Percentiles rank a stretch among this genome's conserved stretches.
Conservation (phyloP, 1,140 invertebrate genomes). For the Bombus confusus region DNA sequence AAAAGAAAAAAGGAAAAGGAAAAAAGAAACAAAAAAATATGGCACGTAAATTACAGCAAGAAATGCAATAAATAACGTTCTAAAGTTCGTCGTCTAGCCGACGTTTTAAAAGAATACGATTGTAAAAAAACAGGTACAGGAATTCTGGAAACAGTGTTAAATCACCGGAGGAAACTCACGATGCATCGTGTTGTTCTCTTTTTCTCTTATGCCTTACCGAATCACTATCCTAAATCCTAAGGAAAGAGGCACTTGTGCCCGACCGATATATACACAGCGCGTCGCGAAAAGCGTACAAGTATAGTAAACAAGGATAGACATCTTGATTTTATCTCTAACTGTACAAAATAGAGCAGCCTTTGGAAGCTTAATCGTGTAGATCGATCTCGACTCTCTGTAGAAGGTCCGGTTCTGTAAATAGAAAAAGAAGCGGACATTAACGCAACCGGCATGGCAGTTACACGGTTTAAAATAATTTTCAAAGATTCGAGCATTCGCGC, state of each 20-base stretch:
- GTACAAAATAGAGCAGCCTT: conserved; percentile 16
- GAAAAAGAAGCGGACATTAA: background rate
- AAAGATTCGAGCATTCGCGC: conserved; percentile 12
- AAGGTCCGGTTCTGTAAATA: conserved; percentile 80
- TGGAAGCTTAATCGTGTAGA: conserved; percentile 68
- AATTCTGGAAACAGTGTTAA: conserved; percentile 29
- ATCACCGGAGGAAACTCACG: background rate
- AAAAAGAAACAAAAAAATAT: background rate
- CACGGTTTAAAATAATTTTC: conserved; percentile 13
- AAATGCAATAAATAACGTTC: background rate
- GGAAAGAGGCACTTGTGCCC: conserved; percentile 11
- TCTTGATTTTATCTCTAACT: conserved; percentile 14
- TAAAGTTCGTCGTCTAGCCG: background rate
- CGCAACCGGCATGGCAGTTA: background rate
- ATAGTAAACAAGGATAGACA: background rate
- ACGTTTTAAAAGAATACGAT: background rate
- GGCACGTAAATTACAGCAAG: background rate
- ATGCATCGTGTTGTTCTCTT: background rate
- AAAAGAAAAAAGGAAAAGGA: background rate
- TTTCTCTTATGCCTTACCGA: background rate
- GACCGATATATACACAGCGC: background rate
- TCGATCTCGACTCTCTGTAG: conserved; percentile 80
- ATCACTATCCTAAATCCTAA: conserved; percentile 1
- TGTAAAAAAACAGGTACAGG: conserved; percentile 44
- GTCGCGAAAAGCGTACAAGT: background rate